These are phyloP conservation scores for Platysternon megacephalum DNA, from an alignment of 2,113 vertebrate species.

Conservation along the genomic window DNA sequence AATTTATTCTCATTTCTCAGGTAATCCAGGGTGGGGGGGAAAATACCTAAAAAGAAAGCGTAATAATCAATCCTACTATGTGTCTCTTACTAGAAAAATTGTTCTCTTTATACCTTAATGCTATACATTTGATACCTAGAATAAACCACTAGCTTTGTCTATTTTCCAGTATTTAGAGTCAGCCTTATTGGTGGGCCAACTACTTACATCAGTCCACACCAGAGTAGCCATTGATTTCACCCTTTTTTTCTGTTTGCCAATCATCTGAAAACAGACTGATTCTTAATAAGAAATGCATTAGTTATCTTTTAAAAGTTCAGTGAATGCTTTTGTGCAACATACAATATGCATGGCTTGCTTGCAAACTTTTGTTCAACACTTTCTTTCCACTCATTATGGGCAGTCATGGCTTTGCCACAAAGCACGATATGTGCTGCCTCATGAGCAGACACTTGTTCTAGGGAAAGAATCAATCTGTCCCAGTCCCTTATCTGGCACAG, in stretches of 20 bases:
- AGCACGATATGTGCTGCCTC: accelerated
- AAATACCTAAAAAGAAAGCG: background rate
- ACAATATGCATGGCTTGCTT: background rate
- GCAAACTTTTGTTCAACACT: background rate
- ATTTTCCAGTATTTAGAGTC: background rate
- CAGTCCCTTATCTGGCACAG: background rate
- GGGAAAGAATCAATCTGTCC: background rate
- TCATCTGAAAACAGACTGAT: background rate
- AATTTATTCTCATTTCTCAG: background rate
- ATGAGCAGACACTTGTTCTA: background rate
- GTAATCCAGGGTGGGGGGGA: background rate
- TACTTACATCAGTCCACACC: background rate
- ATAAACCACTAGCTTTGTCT: background rate
- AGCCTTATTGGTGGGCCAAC: background rate
- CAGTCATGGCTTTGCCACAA: background rate
- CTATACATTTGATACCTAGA: background rate
- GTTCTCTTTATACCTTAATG: background rate
- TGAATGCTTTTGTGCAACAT: background rate
- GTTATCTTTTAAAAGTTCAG: background rate
- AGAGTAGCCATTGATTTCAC: background rate
- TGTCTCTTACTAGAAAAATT: background rate
- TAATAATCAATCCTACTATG: background rate
- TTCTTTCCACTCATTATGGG: background rate
- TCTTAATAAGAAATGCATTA: background rate
- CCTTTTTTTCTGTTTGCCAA: background rate